Evolutionary conservation across 1,140 invertebrate species (phyloP).

Genomic region (Drosophila hydei): DNA sequence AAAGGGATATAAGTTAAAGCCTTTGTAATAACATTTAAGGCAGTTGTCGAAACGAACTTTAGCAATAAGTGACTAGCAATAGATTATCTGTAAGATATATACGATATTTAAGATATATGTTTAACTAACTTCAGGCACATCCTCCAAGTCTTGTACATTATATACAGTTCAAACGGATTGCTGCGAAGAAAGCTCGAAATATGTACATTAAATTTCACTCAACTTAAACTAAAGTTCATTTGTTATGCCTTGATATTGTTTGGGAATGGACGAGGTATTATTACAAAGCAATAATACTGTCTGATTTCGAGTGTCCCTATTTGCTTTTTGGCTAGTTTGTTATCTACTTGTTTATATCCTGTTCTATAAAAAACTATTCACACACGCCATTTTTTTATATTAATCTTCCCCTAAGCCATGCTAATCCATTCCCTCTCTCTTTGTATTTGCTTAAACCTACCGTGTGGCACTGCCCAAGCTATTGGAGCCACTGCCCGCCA

Average conservation of each 20-base stretch:
- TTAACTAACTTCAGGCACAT: conserved; percentile 63
- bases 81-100: not conserved
- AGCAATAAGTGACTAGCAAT: conserved; percentile 41
- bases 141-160: conserved; percentile 61
- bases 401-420: not conserved
- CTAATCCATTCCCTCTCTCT: not conserved
- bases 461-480: conserved; percentile 81
- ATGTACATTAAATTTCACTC: conserved; percentile 11
- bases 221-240: conserved; percentile 37
- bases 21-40: not conserved
- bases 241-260: not conserved
- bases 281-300: no score
- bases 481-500: conserved; percentile 82
- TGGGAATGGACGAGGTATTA: conserved; percentile 1
- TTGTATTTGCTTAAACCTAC: conserved; percentile 37
- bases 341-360: not conserved
- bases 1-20: not conserved
- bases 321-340: no score
- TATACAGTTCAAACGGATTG: conserved; percentile 54
- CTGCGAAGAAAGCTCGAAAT: conserved; percentile 43
- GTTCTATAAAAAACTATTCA: no score
- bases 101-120: not conserved
- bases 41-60: conserved; percentile 27
- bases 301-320: no score
- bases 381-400: no score